These are phyloP conservation scores for Hycleus cichorii DNA, from an alignment of 1,140 invertebrate species.

Conservation along the genomic window DNA sequence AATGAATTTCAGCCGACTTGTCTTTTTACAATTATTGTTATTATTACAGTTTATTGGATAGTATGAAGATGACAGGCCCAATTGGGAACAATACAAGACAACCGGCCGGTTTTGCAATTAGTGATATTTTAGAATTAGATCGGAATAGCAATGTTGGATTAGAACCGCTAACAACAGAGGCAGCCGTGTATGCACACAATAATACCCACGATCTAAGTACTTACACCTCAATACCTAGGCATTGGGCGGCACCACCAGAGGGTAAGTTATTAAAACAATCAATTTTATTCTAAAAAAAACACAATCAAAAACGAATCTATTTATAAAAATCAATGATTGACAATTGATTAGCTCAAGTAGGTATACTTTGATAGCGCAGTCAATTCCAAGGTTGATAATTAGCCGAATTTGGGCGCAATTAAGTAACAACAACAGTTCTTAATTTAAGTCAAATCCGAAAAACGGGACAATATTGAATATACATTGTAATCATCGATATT, in stretches of 20 bases:
- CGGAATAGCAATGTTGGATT: constrained; percentile 28
- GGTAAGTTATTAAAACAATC: constrained; percentile 21
- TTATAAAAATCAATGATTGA: too few species aligned
- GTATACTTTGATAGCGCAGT: too few species aligned
- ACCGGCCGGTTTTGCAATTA: constrained; percentile 55
- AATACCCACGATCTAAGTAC: constrained; percentile 19
- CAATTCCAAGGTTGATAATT: too few species aligned
- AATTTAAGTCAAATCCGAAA: too few species aligned
- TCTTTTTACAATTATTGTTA: constrained; percentile 12
- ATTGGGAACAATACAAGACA: constrained; percentile 27
- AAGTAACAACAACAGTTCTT: too few species aligned
- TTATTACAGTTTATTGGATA: constrained; percentile 53
- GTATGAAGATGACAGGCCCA: constrained; percentile 55
- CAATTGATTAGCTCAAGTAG: too few species aligned
- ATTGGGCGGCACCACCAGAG: constrained; percentile 33
- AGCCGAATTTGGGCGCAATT: too few species aligned
- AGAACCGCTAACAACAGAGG: constrained; percentile 25
- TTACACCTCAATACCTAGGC: constrained; percentile 25
- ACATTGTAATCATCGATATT: too few species aligned
- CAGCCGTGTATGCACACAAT: constrained; percentile 20
- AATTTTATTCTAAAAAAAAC: too few species aligned
- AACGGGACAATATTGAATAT: too few species aligned
- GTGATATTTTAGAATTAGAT: constrained; percentile 55
- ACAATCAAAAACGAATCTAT: too few species aligned
- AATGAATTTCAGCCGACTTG: too few species aligned